Conservation (phyloP, 2,888 invertebrate species). For the Esperia sulphurella region DNA sequence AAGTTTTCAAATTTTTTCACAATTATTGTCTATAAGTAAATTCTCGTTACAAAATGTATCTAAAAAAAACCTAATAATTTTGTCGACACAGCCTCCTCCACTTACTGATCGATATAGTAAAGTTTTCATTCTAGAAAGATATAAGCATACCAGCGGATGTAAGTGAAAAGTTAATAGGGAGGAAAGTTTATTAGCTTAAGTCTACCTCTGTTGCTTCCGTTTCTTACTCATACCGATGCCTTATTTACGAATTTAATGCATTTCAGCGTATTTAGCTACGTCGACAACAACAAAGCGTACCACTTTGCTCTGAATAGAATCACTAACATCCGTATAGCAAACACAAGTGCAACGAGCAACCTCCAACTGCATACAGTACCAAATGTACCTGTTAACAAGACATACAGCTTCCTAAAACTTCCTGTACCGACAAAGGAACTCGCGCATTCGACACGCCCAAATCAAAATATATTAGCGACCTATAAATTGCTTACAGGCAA, state of each 20-base stretch:
- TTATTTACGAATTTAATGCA: constrained; percentile 19
- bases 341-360: constrained; percentile 62
- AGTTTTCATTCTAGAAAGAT: too few relatives aligned
- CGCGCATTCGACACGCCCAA: constrained; percentile 73
- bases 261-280: constrained; percentile 30
- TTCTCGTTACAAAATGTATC: too few relatives aligned
- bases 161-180: too few relatives aligned
- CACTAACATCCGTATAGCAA: constrained; percentile 67
- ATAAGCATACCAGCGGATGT: too few relatives aligned
- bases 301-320: constrained; percentile 36
- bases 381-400: constrained; percentile 56
- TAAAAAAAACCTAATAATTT: too few relatives aligned
- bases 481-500: constrained; percentile 41
- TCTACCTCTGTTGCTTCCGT: too few relatives aligned
- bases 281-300: constrained; percentile 32
- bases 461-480: constrained; percentile 74
- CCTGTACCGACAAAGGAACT: constrained; percentile 65
- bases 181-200: too few relatives aligned
- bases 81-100: too few relatives aligned
- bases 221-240: neutral
- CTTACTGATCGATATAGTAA: too few relatives aligned
- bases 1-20: too few relatives aligned
- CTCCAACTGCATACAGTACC: constrained; percentile 32
- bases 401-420: constrained; percentile 51
- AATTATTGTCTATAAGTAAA: too few relatives aligned